A percentile compares a stretch with the other conserved stretches of the same genome.
phyloP scores from a whole-genome alignment of 1,140 invertebrate genomes.

The Drosophila suzukii region DNA sequence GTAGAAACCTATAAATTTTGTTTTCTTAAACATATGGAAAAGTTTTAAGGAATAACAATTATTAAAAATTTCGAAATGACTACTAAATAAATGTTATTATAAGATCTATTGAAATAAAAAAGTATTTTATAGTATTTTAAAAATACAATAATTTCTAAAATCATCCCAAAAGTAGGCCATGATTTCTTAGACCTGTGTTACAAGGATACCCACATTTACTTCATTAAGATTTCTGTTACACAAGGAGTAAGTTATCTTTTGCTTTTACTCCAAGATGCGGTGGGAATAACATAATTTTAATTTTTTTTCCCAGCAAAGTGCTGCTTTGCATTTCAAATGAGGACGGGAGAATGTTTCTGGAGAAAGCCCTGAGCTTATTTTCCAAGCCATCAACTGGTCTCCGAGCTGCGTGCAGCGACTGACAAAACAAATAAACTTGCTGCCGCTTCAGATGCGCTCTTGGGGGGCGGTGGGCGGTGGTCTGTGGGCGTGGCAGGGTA shows the following conservation, averaged over 20 bases:
- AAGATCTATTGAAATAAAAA: no score
- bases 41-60: no score
- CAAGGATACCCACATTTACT: neutral
- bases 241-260: neutral
- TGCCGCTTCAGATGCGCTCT: slow-evolving; percentile 37
- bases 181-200: neutral
- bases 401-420: slow-evolving; percentile 46
- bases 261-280: neutral
- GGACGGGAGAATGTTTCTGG: slow-evolving; percentile 17
- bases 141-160: no score
- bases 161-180: neutral
- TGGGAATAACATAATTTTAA: slow-evolving; percentile 24
- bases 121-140: no score
- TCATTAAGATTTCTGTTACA: neutral
- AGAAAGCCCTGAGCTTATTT: slow-evolving; percentile 41
- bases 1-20: no score
- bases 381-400: slow-evolving; percentile 48
- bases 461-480: neutral
- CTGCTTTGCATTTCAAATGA: slow-evolving; percentile 63
- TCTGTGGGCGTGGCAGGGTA: neutral
- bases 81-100: no score
- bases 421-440: slow-evolving; percentile 74
- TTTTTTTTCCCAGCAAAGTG: slow-evolving; percentile 32
- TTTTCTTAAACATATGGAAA: no score
- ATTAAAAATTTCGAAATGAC: no score